Conservation (phyloP, 1,140 invertebrate species). For the Teleopsis dalmanni region DNA sequence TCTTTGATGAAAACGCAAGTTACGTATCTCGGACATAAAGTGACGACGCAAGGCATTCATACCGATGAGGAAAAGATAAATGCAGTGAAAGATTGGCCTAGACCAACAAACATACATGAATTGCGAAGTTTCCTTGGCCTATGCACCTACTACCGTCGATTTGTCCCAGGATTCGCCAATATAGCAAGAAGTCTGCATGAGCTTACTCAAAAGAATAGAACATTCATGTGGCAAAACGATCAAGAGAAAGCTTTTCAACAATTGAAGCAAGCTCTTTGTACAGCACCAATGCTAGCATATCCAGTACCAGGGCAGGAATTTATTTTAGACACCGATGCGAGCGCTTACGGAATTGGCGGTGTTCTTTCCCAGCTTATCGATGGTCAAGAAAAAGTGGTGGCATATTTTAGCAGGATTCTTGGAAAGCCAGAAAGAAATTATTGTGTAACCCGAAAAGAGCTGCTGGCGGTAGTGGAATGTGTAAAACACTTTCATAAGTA, state of each 20-base stretch:
- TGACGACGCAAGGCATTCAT: neutral
- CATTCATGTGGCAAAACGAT: neutral
- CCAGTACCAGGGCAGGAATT: conserved; percentile 11
- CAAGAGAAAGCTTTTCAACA: neutral
- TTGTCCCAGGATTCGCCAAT: too few relatives aligned
- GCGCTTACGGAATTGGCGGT: conserved; percentile 13
- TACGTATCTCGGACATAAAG: neutral
- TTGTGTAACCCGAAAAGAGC: conserved; percentile 20
- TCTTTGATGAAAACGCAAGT: neutral
- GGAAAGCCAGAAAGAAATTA: conserved; percentile 38
- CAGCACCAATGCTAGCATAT: conserved; percentile 2
- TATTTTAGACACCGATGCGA: conserved; percentile 19
- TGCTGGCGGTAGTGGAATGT: conserved; percentile 21
- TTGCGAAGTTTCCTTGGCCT: conserved; percentile 4
- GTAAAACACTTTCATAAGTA: conserved; percentile 22
- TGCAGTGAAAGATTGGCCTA: neutral
- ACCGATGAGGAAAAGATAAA: neutral
- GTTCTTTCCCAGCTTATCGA: conserved; percentile 19
- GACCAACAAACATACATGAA: neutral
- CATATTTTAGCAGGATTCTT: conserved; percentile 27
- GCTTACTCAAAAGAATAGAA: neutral
- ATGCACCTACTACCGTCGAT: conserved; percentile 1
- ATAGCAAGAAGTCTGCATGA: neutral
- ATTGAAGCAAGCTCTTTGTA: neutral
- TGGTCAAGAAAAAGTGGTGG: conserved; percentile 18